These are phyloP conservation scores for Dinomys branickii DNA, from an alignment of 2,113 vertebrate species.

Conservation along the genomic window DNA sequence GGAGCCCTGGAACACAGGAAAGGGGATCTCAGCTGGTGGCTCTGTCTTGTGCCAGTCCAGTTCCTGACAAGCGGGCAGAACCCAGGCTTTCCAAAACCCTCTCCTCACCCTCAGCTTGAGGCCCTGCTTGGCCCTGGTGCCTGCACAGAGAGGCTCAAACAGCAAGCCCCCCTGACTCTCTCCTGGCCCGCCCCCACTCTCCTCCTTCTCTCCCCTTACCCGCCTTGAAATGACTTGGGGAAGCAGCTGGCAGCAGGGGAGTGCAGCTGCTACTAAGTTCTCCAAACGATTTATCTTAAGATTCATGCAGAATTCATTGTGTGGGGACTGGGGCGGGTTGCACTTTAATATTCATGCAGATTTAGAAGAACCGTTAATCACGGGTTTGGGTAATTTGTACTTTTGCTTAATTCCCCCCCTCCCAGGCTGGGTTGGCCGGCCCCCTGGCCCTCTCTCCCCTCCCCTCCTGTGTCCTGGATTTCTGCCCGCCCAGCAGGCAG, in stretches of 20 bases:
- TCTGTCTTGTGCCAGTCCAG: accelerated
- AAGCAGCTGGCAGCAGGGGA: constrained; percentile 84
- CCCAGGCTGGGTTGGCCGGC: constrained; percentile 51
- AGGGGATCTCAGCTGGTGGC: too few species aligned
- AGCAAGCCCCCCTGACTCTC: not conserved
- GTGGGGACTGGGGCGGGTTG: constrained; percentile 86
- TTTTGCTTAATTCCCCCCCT: constrained; percentile 83
- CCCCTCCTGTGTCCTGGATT: not conserved
- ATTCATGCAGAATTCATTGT: constrained; percentile 90
- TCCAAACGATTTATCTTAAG: constrained; percentile 90
- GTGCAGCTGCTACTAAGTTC: constrained; percentile 88
- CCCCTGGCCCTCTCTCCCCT: not conserved
- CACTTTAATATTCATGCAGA: constrained; percentile 92
- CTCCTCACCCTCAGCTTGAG: accelerated
- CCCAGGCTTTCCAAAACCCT: not conserved
- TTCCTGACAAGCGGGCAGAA: accelerated
- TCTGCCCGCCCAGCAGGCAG: not conserved
- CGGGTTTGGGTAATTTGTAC: constrained; percentile 85
- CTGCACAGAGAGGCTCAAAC: not conserved
- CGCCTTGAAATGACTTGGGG: constrained; percentile 79
- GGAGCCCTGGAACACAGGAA: not conserved
- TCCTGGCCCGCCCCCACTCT: not conserved
- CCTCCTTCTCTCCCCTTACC: constrained; percentile 48
- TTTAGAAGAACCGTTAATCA: constrained; percentile 86
- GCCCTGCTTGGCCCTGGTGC: too few species aligned